Conservation (phyloP, 2,888 invertebrate species). For the Parnassius orleans region DNA sequence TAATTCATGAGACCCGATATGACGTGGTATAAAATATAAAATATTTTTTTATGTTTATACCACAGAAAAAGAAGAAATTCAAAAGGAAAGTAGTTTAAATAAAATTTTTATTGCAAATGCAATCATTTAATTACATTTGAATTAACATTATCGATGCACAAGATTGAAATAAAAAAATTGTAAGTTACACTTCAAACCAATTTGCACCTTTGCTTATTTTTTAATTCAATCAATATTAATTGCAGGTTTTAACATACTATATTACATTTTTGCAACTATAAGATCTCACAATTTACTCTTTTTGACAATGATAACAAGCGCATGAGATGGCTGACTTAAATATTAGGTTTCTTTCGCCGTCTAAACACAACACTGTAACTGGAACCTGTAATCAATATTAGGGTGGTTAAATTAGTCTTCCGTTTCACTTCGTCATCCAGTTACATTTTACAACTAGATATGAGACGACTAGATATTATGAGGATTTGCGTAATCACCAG, state of each 20-base stretch:
- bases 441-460: too few species aligned
- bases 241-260: background rate
- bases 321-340: conserved; percentile 92
- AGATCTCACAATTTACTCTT: conserved; percentile 67
- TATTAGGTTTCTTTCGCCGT: conserved; percentile 87
- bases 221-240: background rate
- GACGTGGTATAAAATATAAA: too few species aligned
- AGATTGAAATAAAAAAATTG: background rate
- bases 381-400: conserved; percentile 80
- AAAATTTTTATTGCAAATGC: background rate
- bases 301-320: conserved; percentile 93
- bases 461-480: too few species aligned
- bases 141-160: background rate
- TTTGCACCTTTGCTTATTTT: conserved; percentile 12
- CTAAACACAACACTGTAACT: conserved; percentile 88
- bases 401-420: too few species aligned
- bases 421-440: too few species aligned
- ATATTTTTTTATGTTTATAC: too few species aligned
- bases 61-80: too few species aligned
- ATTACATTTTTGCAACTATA: background rate
- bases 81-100: too few species aligned
- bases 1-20: too few species aligned
- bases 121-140: conserved; percentile 4
- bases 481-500: too few species aligned
- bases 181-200: conserved; percentile 20